A percentile compares a stretch with the other conserved stretches of the same genome.
phyloP scores from a whole-genome alignment of 2,888 invertebrate species.

The Sphecodes monilicornis region DNA sequence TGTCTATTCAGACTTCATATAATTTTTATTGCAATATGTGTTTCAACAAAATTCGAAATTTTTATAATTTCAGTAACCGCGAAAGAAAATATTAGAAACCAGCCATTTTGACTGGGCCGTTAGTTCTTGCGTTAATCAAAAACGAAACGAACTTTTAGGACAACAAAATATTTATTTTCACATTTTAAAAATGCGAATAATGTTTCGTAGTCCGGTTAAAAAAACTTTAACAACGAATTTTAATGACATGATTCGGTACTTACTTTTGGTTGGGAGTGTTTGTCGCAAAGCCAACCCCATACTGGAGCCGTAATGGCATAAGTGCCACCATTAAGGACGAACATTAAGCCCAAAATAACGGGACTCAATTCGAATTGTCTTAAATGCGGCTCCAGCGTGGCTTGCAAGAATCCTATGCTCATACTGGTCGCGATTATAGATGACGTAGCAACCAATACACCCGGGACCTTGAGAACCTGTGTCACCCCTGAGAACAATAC shows the following conservation, averaged over 20 bases:
- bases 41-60: too few species aligned
- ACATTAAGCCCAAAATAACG: slow-evolving; percentile 91
- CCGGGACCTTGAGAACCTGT: slow-evolving; percentile 90
- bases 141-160: too few species aligned
- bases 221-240: neutral
- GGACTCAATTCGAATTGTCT: slow-evolving; percentile 89
- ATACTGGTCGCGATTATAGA: slow-evolving; percentile 92
- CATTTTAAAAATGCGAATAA: too few species aligned
- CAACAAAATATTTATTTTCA: too few species aligned
- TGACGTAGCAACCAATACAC: slow-evolving; percentile 89
- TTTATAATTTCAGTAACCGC: too few species aligned
- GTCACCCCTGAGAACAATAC: slow-evolving; percentile 87
- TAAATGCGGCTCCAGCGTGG: slow-evolving; percentile 95
- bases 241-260: slow-evolving; percentile 6
- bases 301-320: slow-evolving; percentile 92
- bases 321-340: slow-evolving; percentile 92
- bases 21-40: too few species aligned
- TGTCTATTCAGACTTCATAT: too few species aligned
- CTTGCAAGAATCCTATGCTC: slow-evolving; percentile 95
- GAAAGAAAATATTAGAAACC: too few species aligned
- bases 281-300: slow-evolving; percentile 94
- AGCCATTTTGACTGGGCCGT: too few species aligned
- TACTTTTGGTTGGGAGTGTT: slow-evolving; percentile 87
- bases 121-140: too few species aligned
- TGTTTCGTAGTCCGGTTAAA: too few species aligned